These are phyloP conservation scores for Darevskia mixta DNA, from an alignment of 2,797 vertebrate species.

Conservation along the genomic window DNA sequence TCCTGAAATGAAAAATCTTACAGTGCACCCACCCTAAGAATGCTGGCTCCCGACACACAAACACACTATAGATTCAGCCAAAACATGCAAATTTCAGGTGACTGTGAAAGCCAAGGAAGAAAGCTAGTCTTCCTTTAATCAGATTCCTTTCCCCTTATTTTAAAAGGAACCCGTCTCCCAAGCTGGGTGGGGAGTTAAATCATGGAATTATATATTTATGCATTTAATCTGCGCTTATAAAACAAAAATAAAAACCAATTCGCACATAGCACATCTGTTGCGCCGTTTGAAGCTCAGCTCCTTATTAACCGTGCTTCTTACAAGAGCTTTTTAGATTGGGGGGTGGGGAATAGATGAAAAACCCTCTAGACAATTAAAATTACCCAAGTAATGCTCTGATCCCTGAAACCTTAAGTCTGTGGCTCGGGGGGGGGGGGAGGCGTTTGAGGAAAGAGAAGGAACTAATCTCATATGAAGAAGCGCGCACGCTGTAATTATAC, in stretches of 20 bases:
- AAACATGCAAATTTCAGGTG: slow-evolving; percentile 39
- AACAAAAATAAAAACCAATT: slow-evolving; percentile 11
- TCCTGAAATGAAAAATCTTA: slow-evolving; percentile 36
- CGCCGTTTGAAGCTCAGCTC: slow-evolving; percentile 48
- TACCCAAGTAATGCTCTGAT: slow-evolving; percentile 18
- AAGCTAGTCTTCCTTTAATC: slow-evolving; percentile 17
- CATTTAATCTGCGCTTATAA: slow-evolving; percentile 39
- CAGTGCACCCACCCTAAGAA: slow-evolving; percentile 57
- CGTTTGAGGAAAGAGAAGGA: neutral
- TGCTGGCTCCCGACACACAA: slow-evolving; percentile 40
- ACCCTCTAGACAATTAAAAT: slow-evolving; percentile 40
- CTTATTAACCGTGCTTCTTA: slow-evolving; percentile 33
- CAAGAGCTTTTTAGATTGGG: slow-evolving; percentile 8
- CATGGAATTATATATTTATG: neutral
- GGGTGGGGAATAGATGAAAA: slow-evolving; percentile 4
- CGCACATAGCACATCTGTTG: slow-evolving; percentile 71
- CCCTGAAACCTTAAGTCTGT: slow-evolving; percentile 34
- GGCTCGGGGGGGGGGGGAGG: neutral
- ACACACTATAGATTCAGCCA: slow-evolving; percentile 14
- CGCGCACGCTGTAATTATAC: slow-evolving; percentile 52
- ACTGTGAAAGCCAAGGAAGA: slow-evolving; percentile 52
- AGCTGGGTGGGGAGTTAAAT: slow-evolving; percentile 30
- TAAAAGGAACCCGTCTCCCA: slow-evolving; percentile 26
- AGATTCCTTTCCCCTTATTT: slow-evolving; percentile 20
- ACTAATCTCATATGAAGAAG: slow-evolving; percentile 51